Conservation (phyloP, 2,797 vertebrate species). For the Cyclura pinguis region DNA sequence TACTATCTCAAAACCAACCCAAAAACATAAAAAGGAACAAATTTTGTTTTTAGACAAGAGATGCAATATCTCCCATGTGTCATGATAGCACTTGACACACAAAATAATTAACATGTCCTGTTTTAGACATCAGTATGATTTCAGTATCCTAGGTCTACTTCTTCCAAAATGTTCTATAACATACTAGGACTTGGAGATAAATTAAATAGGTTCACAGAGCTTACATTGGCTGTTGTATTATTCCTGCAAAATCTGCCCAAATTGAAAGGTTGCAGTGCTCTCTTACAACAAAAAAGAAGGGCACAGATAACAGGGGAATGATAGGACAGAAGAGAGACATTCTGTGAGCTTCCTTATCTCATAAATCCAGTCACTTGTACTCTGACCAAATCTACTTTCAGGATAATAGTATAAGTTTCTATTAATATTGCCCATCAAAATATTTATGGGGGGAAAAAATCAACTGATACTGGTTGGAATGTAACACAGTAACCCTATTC, state of each 20-base stretch:
- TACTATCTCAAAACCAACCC: neutral
- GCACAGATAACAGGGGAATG: neutral
- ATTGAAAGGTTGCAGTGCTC: neutral
- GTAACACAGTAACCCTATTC: conserved; percentile 38
- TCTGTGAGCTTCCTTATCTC: neutral
- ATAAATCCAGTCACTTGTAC: neutral
- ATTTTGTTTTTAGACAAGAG: neutral
- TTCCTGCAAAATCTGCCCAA: neutral
- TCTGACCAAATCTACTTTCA: neutral
- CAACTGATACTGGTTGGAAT: conserved; percentile 17
- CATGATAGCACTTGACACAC: neutral
- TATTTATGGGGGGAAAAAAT: conserved; percentile 37
- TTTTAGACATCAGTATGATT: neutral
- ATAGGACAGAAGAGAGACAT: neutral
- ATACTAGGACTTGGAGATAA: neutral
- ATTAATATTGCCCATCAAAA: conserved; percentile 39
- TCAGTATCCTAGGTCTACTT: neutral
- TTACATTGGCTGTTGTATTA: neutral
- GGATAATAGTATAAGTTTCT: neutral
- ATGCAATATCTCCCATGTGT: neutral
- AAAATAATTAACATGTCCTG: neutral
- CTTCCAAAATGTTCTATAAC: neutral
- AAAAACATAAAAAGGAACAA: neutral
- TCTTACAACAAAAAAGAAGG: neutral
- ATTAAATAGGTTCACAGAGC: neutral